Percentiles rank a stretch among this genome's conserved stretches.
These are phyloP conservation scores for Neosalanx taihuensis DNA, from an alignment of 2,797 vertebrate genomes.

Conservation along the genomic window DNA sequence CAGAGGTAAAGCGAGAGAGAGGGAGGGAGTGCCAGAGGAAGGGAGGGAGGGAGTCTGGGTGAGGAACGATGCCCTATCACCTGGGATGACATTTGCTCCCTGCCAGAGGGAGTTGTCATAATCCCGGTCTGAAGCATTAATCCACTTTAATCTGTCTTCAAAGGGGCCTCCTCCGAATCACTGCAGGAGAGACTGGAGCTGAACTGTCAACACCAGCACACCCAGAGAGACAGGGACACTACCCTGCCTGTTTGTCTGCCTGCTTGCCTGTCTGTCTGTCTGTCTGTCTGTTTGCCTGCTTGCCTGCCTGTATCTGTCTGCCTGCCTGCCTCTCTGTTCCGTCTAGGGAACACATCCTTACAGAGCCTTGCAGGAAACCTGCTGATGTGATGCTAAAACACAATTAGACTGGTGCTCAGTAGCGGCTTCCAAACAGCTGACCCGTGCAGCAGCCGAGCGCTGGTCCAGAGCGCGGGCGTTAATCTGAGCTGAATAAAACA, in stretches of 20 bases:
- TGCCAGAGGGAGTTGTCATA: constrained; percentile 27
- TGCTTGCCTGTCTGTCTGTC: not conserved
- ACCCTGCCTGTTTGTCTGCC: not conserved
- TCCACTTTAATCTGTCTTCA: constrained; percentile 51
- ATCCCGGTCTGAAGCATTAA: constrained; percentile 37
- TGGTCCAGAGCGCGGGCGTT: constrained; percentile 38
- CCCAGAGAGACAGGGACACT: not conserved
- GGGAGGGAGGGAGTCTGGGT: not conserved
- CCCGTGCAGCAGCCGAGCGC: constrained; percentile 10
- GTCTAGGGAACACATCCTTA: no score
- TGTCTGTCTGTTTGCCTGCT: constrained; percentile 19
- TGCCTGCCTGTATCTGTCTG: not conserved
- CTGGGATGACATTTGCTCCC: constrained; percentile 28
- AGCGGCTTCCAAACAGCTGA: not conserved
- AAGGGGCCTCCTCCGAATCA: constrained; percentile 34
- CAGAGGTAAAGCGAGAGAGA: not conserved
- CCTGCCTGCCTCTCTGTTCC: not conserved
- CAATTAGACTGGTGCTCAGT: not conserved
- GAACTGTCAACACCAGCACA: constrained; percentile 29
- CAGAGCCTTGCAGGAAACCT: no score
- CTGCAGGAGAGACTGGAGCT: not conserved
- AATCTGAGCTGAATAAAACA: constrained; percentile 37
- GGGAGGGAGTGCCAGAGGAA: not conserved
- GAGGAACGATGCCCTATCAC: constrained; percentile 11
- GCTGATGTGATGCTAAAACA: not conserved